Evolutionary conservation across 2,888 invertebrate species (phyloP).

Genomic region (Pocota personata): DNA sequence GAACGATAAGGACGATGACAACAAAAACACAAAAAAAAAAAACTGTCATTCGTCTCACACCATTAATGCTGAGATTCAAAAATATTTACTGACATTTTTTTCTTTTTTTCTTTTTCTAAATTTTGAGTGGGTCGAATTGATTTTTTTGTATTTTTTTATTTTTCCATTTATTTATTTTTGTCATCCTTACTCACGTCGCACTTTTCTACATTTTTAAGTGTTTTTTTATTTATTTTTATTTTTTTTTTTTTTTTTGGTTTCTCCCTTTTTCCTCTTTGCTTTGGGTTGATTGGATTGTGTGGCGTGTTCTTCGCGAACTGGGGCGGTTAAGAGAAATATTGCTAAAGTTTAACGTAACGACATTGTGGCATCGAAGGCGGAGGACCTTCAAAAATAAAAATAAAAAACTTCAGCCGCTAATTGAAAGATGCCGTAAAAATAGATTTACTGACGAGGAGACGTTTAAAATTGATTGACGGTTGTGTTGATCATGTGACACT

Average conservation of each 20-base stretch:
- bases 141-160: neutral
- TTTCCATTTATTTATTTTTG: conserved; percentile 4
- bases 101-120: conserved; percentile 6
- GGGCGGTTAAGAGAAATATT: conserved; percentile 10
- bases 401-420: conserved; percentile 44
- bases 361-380: neutral
- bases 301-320: neutral
- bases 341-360: neutral
- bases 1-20: conserved; percentile 11
- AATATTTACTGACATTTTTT: conserved; percentile 41
- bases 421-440: conserved; percentile 70
- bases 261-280: neutral
- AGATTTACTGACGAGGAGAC: conserved; percentile 50
- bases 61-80: conserved; percentile 8
- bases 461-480: conserved; percentile 63
- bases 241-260: neutral
- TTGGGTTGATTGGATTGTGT: conserved; percentile 1
- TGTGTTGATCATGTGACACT: conserved; percentile 54
- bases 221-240: conserved; percentile 11
- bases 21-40: neutral
- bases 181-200: neutral
- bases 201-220: neutral
- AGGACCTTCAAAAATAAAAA: conserved; percentile 16
- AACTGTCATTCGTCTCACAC: conserved; percentile 17
- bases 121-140: conserved; percentile 16